Evolutionary conservation across 2,113 vertebrate species (phyloP).

Genomic region (Thinocorus orbignyianus): DNA sequence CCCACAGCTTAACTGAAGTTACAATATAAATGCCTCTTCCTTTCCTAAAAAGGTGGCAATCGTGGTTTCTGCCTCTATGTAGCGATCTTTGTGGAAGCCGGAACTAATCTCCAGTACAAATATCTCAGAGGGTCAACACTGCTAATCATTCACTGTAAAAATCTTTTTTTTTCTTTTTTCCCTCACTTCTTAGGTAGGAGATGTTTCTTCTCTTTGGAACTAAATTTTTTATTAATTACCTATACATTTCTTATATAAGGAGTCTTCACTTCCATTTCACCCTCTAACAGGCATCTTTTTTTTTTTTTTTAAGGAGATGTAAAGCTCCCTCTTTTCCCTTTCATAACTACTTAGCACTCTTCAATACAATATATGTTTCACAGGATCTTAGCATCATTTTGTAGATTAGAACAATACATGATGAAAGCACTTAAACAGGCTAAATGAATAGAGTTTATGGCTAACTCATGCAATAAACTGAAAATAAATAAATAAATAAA

Average conservation of each 20-base stretch:
- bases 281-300: background rate
- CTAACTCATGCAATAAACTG: background rate
- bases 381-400: background rate
- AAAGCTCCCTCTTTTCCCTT: background rate
- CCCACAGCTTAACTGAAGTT: background rate
- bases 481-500: background rate
- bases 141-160: background rate
- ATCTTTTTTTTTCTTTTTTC: rapidly evolving
- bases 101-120: background rate
- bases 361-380: background rate
- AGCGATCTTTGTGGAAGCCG: background rate
- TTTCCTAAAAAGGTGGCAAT: background rate
- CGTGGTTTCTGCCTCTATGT: background rate
- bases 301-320: background rate
- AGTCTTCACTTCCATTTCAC: background rate
- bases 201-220: background rate
- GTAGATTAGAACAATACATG: background rate
- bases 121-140: background rate
- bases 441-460: background rate
- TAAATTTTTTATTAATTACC: background rate
- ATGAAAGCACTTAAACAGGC: background rate
- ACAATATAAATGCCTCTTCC: background rate
- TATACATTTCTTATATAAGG: background rate
- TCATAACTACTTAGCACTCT: background rate
- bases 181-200: rapidly evolving